Evolutionary conservation across 2,113 vertebrate species (phyloP).

Genomic region (Megaceryle maxima): DNA sequence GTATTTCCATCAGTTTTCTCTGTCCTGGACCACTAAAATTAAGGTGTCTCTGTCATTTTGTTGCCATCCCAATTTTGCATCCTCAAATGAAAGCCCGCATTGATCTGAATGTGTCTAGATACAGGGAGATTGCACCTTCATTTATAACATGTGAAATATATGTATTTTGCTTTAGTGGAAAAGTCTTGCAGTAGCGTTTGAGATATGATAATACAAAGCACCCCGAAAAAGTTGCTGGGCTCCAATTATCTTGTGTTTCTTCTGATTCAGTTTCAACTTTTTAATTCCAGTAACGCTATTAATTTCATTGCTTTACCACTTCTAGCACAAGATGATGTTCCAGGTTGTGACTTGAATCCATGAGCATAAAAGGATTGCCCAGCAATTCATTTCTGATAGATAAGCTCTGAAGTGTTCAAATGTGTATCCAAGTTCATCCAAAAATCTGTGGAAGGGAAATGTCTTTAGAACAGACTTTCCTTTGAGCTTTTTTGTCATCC

Average conservation of each 20-base stretch:
- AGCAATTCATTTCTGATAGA: background rate
- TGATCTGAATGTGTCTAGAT: background rate
- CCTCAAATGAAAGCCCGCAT: background rate
- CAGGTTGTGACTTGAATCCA: background rate
- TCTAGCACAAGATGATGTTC: background rate
- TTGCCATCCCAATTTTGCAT: background rate
- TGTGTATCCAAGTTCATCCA: background rate
- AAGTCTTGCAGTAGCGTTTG: background rate
- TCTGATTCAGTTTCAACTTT: background rate
- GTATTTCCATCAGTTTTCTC: background rate
- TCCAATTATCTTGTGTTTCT: background rate
- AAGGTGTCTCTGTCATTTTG: background rate
- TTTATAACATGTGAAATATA: background rate
- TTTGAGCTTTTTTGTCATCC: slow-evolving; percentile 10
- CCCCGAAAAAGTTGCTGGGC: background rate
- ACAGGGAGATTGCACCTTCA: background rate
- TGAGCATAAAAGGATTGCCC: background rate
- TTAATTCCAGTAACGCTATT: background rate
- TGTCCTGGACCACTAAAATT: background rate
- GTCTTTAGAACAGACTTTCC: background rate
- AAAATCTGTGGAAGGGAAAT: slow-evolving; percentile 9
- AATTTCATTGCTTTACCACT: background rate
- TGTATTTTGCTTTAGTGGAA: background rate
- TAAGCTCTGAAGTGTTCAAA: background rate
- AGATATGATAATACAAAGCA: background rate